phyloP scores from a whole-genome alignment of 2,113 vertebrate species.

The Lasiurus borealis region DNA sequence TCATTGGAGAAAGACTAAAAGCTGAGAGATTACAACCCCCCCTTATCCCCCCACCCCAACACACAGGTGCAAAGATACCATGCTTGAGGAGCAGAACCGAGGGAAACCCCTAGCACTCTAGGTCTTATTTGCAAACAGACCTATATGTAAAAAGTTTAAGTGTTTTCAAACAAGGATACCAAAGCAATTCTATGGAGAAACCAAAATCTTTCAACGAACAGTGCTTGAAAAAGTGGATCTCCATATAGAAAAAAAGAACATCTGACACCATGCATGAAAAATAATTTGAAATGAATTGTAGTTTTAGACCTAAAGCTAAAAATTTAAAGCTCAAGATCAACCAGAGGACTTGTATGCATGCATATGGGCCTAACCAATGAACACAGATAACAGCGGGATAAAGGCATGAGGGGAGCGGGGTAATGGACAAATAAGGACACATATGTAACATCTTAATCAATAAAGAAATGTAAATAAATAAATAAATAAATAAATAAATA shows the following conservation, averaged over 20 bases:
- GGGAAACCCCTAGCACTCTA: neutral
- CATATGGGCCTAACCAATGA: no score
- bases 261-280: neutral
- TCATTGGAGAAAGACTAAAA: no score
- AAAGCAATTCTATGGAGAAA: neutral
- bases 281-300: neutral
- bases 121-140: neutral
- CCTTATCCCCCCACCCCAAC: no score
- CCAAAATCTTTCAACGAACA: neutral
- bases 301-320: neutral
- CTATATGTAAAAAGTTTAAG: neutral
- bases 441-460: no score
- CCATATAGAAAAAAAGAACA: neutral
- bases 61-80: fast-evolving
- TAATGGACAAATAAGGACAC: no score
- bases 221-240: neutral
- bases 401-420: no score
- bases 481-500: no score
- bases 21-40: fast-evolving
- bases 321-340: no score
- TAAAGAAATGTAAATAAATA: no score
- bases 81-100: neutral
- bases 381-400: no score
- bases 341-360: no score
- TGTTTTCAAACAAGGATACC: neutral